phyloP scores from a whole-genome alignment of 2,113 vertebrate genomes.

The Eulemur rufifrons region DNA sequence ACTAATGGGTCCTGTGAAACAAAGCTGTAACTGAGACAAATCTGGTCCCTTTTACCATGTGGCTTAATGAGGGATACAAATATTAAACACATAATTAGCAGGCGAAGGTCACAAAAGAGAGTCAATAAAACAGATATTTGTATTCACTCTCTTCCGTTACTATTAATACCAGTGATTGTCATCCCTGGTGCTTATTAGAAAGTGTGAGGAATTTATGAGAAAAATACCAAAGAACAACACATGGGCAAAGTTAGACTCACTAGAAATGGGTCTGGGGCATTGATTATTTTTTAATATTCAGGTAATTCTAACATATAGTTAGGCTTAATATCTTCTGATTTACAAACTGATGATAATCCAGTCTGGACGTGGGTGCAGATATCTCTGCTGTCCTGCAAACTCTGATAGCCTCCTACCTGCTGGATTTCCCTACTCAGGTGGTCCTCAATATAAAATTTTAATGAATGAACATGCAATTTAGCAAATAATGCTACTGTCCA shows the following conservation, averaged over 20 bases:
- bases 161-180: background rate
- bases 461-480: background rate
- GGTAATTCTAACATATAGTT: background rate
- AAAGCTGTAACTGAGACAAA: background rate
- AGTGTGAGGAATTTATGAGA: background rate
- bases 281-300: background rate
- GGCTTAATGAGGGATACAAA: background rate
- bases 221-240: background rate
- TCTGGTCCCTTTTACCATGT: background rate
- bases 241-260: background rate
- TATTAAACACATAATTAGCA: background rate
- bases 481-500: background rate
- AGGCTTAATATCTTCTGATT: background rate
- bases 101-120: background rate
- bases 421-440: background rate
- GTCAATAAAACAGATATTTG: background rate
- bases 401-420: background rate
- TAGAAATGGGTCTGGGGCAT: background rate
- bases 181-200: background rate
- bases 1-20: background rate
- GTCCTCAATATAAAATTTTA: background rate
- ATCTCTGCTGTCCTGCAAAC: background rate
- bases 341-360: background rate
- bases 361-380: accelerated
- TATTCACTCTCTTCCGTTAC: background rate